A percentile compares a stretch with the other conserved stretches of the same genome.
These are phyloP conservation scores for Metellina segmentata DNA, from an alignment of 2,888 invertebrate species.

Conservation along the genomic window DNA sequence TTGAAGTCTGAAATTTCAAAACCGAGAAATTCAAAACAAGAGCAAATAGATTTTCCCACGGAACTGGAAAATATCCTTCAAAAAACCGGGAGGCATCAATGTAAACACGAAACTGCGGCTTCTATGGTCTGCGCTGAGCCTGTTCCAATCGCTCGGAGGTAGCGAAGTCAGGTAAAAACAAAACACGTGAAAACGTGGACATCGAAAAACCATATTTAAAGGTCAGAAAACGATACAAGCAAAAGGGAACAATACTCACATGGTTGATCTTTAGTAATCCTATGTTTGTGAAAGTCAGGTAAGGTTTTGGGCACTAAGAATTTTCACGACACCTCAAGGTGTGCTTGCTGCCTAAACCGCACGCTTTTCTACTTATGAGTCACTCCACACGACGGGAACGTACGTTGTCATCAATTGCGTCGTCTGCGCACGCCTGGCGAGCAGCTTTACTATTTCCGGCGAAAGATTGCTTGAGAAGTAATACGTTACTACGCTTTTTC, in stretches of 20 bases:
- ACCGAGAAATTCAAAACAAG: not conserved
- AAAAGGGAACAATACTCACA: constrained; percentile 28
- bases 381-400: constrained; percentile 62
- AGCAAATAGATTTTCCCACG: not conserved
- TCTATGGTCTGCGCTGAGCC: constrained; percentile 10
- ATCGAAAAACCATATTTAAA: constrained; percentile 4
- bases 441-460: constrained; percentile 76
- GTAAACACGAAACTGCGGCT: constrained; percentile 55
- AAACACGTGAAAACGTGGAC: constrained; percentile 42
- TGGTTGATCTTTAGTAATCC: constrained; percentile 37
- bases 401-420: constrained; percentile 29
- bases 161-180: constrained; percentile 45
- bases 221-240: not conserved
- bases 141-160: constrained; percentile 42
- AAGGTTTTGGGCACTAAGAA: not conserved
- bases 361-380: constrained; percentile 74
- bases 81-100: not conserved
- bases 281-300: not conserved
- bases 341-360: constrained; percentile 25
- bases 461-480: constrained; percentile 58
- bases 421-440: constrained; percentile 66
- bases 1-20: too few relatives aligned
- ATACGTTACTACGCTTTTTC: constrained; percentile 53
- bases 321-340: constrained; percentile 34
- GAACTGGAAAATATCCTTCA: too few relatives aligned